A percentile compares a stretch with the other conserved stretches of the same genome.
Evolutionary conservation across 2,797 vertebrate genomes (phyloP).

Genomic region (Sebastes steindachneri): DNA sequence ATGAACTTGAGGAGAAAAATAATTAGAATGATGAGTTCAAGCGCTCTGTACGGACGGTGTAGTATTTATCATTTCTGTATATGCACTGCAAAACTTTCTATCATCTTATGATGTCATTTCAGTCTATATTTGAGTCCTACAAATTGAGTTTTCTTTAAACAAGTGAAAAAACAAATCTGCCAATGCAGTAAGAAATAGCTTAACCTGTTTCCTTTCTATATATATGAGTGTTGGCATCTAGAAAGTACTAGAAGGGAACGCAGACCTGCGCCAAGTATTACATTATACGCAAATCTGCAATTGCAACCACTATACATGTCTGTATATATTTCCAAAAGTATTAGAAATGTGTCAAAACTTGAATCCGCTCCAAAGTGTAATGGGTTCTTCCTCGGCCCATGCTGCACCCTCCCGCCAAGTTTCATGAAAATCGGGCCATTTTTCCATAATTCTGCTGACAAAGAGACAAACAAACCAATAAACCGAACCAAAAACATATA

Average conservation of each 20-base stretch:
- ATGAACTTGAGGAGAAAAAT: not conserved
- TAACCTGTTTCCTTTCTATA: not conserved
- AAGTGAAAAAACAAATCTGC: not conserved
- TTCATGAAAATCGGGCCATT: not conserved
- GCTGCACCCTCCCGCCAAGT: not conserved
- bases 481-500: rapidly evolving
- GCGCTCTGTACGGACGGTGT: not conserved
- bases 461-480: not conserved
- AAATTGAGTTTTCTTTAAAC: not conserved
- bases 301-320: not conserved
- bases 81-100: not conserved
- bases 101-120: not conserved
- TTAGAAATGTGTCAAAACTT: not conserved
- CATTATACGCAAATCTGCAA: not conserved
- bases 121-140: not conserved
- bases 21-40: not conserved
- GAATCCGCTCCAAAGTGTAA: not conserved
- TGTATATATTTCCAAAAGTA: not conserved
- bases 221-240: not conserved
- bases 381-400: not conserved
- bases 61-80: slow-evolving; percentile 10
- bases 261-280: not conserved
- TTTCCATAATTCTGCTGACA: not conserved
- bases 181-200: not conserved
- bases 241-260: not conserved